Conservation (phyloP, 2,113 vertebrate genomes). For the Chloebia gouldiae region DNA sequence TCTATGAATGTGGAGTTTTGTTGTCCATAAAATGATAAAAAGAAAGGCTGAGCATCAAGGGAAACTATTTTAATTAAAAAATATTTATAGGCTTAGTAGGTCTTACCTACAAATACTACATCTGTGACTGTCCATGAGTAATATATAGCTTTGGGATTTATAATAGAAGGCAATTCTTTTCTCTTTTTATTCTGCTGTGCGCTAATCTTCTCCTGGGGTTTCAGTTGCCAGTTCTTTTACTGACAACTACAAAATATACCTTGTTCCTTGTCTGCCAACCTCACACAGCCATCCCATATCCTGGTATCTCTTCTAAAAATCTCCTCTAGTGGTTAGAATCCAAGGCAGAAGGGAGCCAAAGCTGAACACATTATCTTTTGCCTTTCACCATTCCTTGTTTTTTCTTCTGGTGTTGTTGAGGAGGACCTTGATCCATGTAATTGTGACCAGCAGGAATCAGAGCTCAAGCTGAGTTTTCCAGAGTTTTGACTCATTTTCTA, state of each 20-base stretch:
- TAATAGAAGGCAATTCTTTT: neutral
- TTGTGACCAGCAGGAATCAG: neutral
- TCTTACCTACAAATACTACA: neutral
- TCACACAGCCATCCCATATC: neutral
- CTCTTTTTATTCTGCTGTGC: neutral
- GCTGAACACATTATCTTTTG: neutral
- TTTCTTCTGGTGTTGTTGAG: neutral
- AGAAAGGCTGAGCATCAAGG: neutral
- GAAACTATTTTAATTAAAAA: neutral
- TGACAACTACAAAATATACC: neutral
- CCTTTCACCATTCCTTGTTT: neutral
- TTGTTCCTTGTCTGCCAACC: neutral
- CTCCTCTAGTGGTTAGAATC: accelerated
- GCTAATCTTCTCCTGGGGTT: neutral
- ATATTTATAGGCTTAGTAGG: neutral
- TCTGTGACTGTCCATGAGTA: neutral
- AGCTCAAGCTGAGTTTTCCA: neutral
- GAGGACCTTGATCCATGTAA: neutral
- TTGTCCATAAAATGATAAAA: neutral
- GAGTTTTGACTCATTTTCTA: neutral
- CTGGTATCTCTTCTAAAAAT: neutral
- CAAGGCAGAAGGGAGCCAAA: neutral
- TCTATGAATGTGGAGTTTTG: neutral
- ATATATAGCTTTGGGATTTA: neutral
- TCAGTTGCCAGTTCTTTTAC: neutral